These are phyloP conservation scores for Drosophila mayri DNA, from an alignment of 1,140 invertebrate species.

Conservation along the genomic window DNA sequence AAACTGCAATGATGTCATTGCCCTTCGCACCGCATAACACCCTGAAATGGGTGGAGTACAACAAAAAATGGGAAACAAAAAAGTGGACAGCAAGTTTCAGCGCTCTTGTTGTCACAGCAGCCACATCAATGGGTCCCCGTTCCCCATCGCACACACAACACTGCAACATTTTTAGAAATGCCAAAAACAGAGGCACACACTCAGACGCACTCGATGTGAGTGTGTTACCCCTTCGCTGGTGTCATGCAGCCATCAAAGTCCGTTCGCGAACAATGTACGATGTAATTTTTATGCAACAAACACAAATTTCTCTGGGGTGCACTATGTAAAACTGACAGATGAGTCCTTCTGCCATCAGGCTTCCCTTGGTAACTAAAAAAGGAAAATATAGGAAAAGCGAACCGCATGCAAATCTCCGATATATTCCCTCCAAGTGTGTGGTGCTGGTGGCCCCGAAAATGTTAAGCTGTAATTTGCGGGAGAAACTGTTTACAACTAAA, in stretches of 20 bases:
- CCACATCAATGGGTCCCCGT: conserved; percentile 74
- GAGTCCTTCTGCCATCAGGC: conserved; percentile 38
- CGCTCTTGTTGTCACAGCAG: conserved; percentile 68
- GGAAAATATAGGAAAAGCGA: conserved; percentile 32
- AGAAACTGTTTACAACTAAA: conserved; percentile 36
- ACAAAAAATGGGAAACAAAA: conserved; percentile 8
- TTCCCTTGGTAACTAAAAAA: conserved; percentile 26
- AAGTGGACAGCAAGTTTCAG: conserved; percentile 56
- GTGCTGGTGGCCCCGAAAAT: conserved; percentile 8
- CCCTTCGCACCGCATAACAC: conserved; percentile 23
- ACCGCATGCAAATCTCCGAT: conserved; percentile 37
- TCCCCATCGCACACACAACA: conserved; percentile 39
- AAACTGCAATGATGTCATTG: conserved; percentile 70
- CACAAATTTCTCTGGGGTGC: conserved; percentile 78
- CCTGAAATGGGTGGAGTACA: neutral
- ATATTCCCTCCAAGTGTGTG: conserved; percentile 14
- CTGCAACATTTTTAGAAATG: conserved; percentile 75
- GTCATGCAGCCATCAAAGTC: conserved; percentile 75
- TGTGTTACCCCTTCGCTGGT: conserved; percentile 3
- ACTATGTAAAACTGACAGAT: conserved; percentile 82
- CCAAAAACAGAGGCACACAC: conserved; percentile 65
- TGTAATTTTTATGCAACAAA: conserved; percentile 83
- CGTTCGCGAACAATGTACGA: conserved; percentile 70
- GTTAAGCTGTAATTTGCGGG: conserved; percentile 51
- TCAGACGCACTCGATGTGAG: conserved; percentile 51